Evolutionary conservation across 2,888 invertebrate genomes (phyloP), one percentile per base, ranked within the genome.

Genomic region (Cantharis rufa): DNA sequence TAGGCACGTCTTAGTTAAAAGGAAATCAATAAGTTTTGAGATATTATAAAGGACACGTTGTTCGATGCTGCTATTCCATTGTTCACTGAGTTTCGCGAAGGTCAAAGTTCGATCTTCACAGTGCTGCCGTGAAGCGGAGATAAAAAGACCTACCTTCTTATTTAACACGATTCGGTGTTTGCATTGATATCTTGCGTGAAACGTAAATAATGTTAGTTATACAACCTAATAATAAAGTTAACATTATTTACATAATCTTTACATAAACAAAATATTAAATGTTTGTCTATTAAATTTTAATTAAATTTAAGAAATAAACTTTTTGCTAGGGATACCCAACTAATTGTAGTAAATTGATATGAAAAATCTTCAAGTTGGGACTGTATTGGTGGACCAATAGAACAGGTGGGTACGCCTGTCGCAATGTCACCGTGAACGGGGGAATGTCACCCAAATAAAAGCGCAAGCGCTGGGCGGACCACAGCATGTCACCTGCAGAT

Each of bases 371-470:
- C 13, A 69, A 72, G 74, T 71, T 75, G 79, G 78, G 77, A 81
- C 82, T 84, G 87, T 83, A 87, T 87, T 87, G 88, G 85, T 86
- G 86, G 83, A 83, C 87, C 86, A 87, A 87, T 86, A 84, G 86
- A 82, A 86, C 87, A 87, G 87, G 88, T 87, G 86, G 87, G 86
- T 86, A 85, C 86, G 86, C 84, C 86, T 86, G 88, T 88, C 87
- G 83, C 84, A 86, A 86, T 88, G 88, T 88, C 88, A 87, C 87
- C 87, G 84, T 74, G 74, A 75, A 83, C 48, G 85, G 80, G 85
- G 87, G 87, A 86, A 87, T 87, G 87, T 87, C 87, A 87, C 86
- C 86, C 84, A 81, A 74, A 69, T 69, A 68, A 72, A 75, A 66
- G 84, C 86, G 86, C 87, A 82, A 81, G 87, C 87, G 86, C 85